Conservation (phyloP, 2,888 invertebrate genomes). For the Chrysolina americana region DNA sequence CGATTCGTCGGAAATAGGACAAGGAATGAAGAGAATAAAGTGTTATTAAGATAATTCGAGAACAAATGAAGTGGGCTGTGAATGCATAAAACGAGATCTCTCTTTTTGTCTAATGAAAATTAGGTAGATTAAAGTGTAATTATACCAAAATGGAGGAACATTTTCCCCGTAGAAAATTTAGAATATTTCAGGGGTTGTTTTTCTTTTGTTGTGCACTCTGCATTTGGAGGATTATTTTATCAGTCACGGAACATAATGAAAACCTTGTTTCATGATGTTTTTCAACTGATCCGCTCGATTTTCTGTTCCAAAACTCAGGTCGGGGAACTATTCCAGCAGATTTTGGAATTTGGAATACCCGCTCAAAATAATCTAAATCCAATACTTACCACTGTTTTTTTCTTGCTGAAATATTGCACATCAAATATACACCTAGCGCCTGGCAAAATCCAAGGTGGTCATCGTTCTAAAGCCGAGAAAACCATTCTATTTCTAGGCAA, state of each 20-base stretch:
- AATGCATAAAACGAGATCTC: slow-evolving; percentile 9
- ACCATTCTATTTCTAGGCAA: too few species aligned
- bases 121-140: slow-evolving; percentile 3
- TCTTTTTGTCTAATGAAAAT: background rate
- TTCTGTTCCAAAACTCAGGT: background rate
- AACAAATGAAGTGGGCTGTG: slow-evolving; percentile 12
- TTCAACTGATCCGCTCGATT: background rate
- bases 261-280: background rate
- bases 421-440: too few species aligned
- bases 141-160: background rate
- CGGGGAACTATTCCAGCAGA: background rate
- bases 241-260: background rate
- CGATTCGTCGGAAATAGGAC: background rate
- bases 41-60: slow-evolving; percentile 15
- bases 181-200: background rate
- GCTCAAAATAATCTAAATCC: too few species aligned
- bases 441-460: too few species aligned
- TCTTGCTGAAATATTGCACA: too few species aligned
- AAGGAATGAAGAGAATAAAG: background rate
- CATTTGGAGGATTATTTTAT: slow-evolving; percentile 2
- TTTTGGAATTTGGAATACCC: background rate
- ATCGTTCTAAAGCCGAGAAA: too few species aligned
- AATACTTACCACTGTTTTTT: too few species aligned
- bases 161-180: background rate
- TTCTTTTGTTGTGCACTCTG: background rate